These are phyloP conservation scores for Pimpla rufipes DNA, from an alignment of 2,888 invertebrate genomes.

Conservation along the genomic window DNA sequence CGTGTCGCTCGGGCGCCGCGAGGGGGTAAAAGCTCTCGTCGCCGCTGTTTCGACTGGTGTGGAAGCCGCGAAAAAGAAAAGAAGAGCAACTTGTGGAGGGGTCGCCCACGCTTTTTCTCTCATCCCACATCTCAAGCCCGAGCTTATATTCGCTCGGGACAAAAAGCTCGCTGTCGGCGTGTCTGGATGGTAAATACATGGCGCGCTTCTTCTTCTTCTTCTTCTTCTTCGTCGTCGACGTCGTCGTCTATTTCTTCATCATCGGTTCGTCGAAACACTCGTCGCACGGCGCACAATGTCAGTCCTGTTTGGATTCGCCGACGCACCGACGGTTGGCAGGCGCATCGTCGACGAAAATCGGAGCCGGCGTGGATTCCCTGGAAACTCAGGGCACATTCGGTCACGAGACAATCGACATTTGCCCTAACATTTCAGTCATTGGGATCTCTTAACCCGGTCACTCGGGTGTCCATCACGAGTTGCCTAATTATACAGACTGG, in stretches of 20 bases:
- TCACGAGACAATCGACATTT: background rate
- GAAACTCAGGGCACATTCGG: background rate
- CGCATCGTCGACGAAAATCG: background rate
- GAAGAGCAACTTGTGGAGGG: slow-evolving; percentile 19
- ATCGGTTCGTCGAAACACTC: slow-evolving; percentile 17
- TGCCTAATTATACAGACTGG: too few species aligned
- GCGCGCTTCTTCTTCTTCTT: background rate
- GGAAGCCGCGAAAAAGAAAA: slow-evolving; percentile 1
- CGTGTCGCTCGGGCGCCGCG: slow-evolving; percentile 20
- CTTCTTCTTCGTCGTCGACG: too few species aligned
- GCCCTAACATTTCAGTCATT: background rate
- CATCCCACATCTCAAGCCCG: background rate
- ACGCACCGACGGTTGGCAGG: background rate
- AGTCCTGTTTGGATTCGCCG: background rate
- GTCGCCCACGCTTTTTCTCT: slow-evolving; percentile 44
- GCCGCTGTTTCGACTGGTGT: slow-evolving; percentile 10
- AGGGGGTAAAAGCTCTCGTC: slow-evolving; percentile 40
- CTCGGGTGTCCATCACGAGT: too few species aligned
- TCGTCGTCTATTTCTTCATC: slow-evolving; percentile 6
- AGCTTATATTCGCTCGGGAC: slow-evolving; percentile 16
- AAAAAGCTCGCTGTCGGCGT: slow-evolving; percentile 33
- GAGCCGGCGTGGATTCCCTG: background rate
- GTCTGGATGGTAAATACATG: slow-evolving; percentile 23
- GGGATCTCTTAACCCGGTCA: too few species aligned
- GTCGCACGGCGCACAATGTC: slow-evolving; percentile 17